These are phyloP conservation scores for Blastobasis lacticolella DNA, from an alignment of 2,888 invertebrate genomes.

Conservation along the genomic window DNA sequence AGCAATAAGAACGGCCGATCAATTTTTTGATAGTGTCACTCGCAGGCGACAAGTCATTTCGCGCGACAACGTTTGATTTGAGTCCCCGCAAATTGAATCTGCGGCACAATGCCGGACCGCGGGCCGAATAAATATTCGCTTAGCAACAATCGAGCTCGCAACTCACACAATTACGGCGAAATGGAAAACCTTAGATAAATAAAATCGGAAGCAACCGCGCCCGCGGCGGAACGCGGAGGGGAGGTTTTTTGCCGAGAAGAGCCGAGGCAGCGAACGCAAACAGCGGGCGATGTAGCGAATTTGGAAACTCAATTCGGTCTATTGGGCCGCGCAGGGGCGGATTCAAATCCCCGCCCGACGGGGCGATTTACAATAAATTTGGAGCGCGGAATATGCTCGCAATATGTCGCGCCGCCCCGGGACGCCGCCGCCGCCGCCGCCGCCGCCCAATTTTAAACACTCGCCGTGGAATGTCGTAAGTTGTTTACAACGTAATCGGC, in stretches of 20 bases:
- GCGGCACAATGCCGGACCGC: conserved; percentile 41
- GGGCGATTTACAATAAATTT: conserved; percentile 68
- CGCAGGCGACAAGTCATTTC: conserved; percentile 58
- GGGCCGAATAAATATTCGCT: conserved; percentile 69
- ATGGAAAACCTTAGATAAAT: conserved; percentile 72
- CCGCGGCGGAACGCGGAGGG: conserved; percentile 15
- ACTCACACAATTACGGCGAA: conserved; percentile 68
- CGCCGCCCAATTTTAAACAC: conserved; percentile 48
- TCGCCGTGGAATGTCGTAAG: conserved; percentile 45
- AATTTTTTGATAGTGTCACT: conserved; percentile 70
- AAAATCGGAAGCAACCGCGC: conserved; percentile 58
- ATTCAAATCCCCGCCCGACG: conserved; percentile 52
- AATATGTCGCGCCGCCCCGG: conserved; percentile 48
- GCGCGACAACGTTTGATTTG: conserved; percentile 65
- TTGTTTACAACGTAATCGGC: conserved; percentile 62
- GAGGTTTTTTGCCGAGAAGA: conserved; percentile 47
- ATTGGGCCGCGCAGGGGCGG: conserved; percentile 43
- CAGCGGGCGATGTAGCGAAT: conserved; percentile 65
- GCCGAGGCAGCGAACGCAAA: conserved; percentile 64
- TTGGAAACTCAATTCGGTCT: conserved; percentile 67
- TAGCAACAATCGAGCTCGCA: conserved; percentile 65
- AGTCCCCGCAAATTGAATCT: conserved; percentile 65
- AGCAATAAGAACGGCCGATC: conserved; percentile 35
- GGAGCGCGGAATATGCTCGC: conserved; percentile 68
- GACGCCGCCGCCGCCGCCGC: neutral